phyloP scores from a whole-genome alignment of 2,888 invertebrate genomes.

The Napeogenes sylphis region DNA sequence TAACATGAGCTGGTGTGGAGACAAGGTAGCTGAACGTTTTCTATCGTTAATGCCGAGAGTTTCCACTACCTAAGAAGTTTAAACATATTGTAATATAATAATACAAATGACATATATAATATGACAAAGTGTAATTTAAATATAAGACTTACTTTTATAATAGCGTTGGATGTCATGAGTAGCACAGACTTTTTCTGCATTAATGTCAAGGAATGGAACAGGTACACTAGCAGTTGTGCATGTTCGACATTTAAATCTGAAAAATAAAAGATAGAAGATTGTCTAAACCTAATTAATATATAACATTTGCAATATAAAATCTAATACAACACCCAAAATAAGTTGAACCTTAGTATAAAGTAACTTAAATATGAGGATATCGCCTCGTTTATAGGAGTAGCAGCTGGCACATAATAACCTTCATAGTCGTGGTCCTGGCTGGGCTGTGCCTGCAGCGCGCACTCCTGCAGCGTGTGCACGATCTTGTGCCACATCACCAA shows the following conservation, averaged over 20 bases:
- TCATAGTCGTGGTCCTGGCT: conserved; percentile 84
- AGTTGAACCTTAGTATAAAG: no score
- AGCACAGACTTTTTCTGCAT: conserved; percentile 98
- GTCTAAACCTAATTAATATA: no score
- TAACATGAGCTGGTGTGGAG: conserved; percentile 84
- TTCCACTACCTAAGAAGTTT: conserved; percentile 59
- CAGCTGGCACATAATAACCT: conserved; percentile 60
- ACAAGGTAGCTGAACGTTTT: conserved; percentile 55
- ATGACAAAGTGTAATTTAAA: background rate
- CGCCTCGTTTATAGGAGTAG: no score
- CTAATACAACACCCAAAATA: no score
- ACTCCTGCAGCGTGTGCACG: conserved; percentile 91
- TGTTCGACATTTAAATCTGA: conserved; percentile 96
- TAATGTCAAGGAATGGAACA: conserved; percentile 95
- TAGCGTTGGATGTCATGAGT: conserved; percentile 86
- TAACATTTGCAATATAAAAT: background rate
- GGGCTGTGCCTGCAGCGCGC: conserved; percentile 82
- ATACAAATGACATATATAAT: background rate
- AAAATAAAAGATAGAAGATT: conserved; percentile 37
- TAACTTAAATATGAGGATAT: no score
- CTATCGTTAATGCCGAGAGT: conserved; percentile 63
- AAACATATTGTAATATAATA: conserved; percentile 9
- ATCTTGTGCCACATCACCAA: conserved; percentile 95
- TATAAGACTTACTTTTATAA: conserved; percentile 62
- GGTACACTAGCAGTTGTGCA: conserved; percentile 92